Evolutionary conservation across 2,888 invertebrate species (phyloP), one percentile per base, ranked within the genome.

Genomic region (Troglohyphantes excavatus): DNA sequence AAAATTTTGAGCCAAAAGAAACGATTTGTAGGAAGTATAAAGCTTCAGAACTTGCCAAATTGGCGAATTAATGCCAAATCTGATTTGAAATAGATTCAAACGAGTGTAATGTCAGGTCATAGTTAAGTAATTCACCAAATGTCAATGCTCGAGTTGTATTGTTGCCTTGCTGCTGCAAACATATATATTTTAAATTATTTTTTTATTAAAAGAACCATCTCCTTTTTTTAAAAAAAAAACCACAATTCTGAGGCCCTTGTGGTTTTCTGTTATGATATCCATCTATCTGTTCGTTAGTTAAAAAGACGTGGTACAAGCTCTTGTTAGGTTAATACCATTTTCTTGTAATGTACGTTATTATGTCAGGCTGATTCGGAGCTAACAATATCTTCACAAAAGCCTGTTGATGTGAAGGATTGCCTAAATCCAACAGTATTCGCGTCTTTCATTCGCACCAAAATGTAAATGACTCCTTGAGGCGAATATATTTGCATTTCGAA

Each of bases 61-160:
- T 13, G 39, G 39, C 13, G 39, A 39, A 23, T 21, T 43, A 23
- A 43, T 21, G 7, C 9, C 53, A 27, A 53, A 27, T 75, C 21
- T 53, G 19, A 46, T 75, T 70, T 19, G 27, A n/a, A 75, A 53
- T 70, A 61, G 26, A 78, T 68, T 68, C 67, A 43, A 53, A 26
- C 53, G 53, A 17, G 53, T 53, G 21, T 46, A 29, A 65, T 83
- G 65, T 26, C 27, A 65, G 83, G 83, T 83, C 83, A 65, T 21
- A 73, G 43, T 46, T 73, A 73, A 73, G 83, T 65, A 83, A 83
- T 83, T 73, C 73, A 46, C 73, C 39, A 26, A 65, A 83, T 83
- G 73, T 83, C 83, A 73, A 63, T 83, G 83, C 65, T 83, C 73
- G 83, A 21, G n/a, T 78, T 65, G 53, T 7, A 53, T 53, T 46